These are phyloP conservation scores for Sinosuthora webbiana DNA, from an alignment of 2,113 vertebrate species.

Conservation along the genomic window DNA sequence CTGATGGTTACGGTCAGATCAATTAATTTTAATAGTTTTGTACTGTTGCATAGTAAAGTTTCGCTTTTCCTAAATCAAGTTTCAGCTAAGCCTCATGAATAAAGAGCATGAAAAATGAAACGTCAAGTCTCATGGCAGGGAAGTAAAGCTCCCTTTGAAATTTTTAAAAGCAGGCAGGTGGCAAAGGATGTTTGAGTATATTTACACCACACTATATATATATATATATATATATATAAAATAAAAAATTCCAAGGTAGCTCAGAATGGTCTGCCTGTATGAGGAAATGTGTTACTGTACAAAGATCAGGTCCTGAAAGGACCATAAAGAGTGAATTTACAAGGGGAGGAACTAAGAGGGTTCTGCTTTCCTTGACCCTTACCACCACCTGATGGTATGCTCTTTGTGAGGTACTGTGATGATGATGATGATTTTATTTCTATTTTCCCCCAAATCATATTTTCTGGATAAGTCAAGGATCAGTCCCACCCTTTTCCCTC, in stretches of 20 bases:
- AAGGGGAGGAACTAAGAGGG: not conserved
- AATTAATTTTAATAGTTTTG: conserved; percentile 30
- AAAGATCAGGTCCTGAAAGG: not conserved
- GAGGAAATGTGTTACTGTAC: not conserved
- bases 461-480: not conserved
- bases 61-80: not conserved
- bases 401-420: not conserved
- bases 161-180: not conserved
- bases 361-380: not conserved
- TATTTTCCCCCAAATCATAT: not conserved
- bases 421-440: not conserved
- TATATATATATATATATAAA: too few relatives aligned
- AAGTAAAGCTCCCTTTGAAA: not conserved
- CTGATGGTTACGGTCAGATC: not conserved
- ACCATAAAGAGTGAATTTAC: not conserved
- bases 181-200: not conserved
- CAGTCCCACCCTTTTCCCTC: not conserved
- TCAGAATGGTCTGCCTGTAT: not conserved
- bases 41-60: not conserved
- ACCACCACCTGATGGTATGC: not conserved
- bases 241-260: not conserved
- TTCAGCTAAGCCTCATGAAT: not conserved
- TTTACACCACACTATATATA: not conserved
- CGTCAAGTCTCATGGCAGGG: not conserved
- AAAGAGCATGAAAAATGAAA: not conserved